Conservation (phyloP, 53 echinoderm and acorn worm species). For the Echinarachnius parma region DNA sequence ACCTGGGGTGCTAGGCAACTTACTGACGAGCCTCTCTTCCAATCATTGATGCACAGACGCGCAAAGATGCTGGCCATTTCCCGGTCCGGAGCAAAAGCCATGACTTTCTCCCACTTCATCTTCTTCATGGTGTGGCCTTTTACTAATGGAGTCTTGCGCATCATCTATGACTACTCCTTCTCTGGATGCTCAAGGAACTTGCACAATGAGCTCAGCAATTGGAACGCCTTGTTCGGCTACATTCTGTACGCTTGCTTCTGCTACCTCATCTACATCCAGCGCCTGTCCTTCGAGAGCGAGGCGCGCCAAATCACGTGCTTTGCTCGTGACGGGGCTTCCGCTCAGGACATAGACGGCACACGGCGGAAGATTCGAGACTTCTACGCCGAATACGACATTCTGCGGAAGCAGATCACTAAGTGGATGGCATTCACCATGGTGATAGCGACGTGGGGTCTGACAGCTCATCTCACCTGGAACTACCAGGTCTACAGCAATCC, state of each 20-base stretch:
- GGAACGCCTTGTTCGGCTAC: slow-evolving; percentile 54
- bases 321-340: slow-evolving; percentile 20
- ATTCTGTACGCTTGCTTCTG: slow-evolving; percentile 57
- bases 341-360: slow-evolving; percentile 27
- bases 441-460: slow-evolving; percentile 66
- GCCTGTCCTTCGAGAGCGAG: slow-evolving; percentile 52
- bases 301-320: slow-evolving; percentile 30
- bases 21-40: not conserved
- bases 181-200: too few species aligned
- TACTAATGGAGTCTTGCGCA: slow-evolving; percentile 37
- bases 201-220: slow-evolving; percentile 49
- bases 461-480: slow-evolving; percentile 67
- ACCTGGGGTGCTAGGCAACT: not conserved
- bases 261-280: slow-evolving; percentile 59
- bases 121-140: slow-evolving; percentile 52
- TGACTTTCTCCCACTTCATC: not conserved
- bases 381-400: slow-evolving; percentile 41
- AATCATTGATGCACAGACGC: not conserved
- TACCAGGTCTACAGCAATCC: slow-evolving; percentile 47
- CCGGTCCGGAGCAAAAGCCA: not conserved
- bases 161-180: slow-evolving; percentile 13
- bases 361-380: slow-evolving; percentile 25
- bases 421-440: slow-evolving; percentile 75
- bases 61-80: not conserved
- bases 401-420: slow-evolving; percentile 41